Evolutionary conservation across 2,888 invertebrate genomes (phyloP), one percentile per base, ranked within the genome.

Genomic region (Oligia strigilis): DNA sequence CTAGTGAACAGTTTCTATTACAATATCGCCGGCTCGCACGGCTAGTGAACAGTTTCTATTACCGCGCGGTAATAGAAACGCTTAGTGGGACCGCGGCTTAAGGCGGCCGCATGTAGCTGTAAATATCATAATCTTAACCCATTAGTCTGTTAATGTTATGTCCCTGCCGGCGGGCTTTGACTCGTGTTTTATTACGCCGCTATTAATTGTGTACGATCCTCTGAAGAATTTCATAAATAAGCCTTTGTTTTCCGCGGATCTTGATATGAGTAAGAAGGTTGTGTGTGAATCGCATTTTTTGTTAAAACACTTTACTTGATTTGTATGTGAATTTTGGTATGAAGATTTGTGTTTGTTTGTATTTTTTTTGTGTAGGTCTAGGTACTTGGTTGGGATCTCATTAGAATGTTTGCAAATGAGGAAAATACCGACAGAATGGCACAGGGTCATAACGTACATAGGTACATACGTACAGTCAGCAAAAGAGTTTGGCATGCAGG

Each of bases 71-170:
- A 70, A 72, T 9, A 84, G 79, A 74, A 85, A 78, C 82, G 78
- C 71, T 80, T 86, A 89, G 88, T 86, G 93, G 88, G 89, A 94
- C 92, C 85, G 91, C 84, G 87, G 90, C 93, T 94, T 95, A 95
- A 95, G 87, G 84, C 91, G 86, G 89, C 93, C 92, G 94, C 94
- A 92, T 95, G 94, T 93, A 94, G 95, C 93, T 93, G 96, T 96
- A 96, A 96, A 96, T 96, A 96, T 96, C 96, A 96, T 96, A 97
- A 96, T 97, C 95, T 95, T 93, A 94, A 92, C 92, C 96, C 95
- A 96, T 96, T 96, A 96, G 95, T 89, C 92, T 89, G 94, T 92
- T 95, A 95, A 96, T 95, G 95, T 93, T 92, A 94, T 95, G 96
- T 96, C 95, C 93, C 94, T 93, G 96, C 95, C 94, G 96, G 95